Evolutionary conservation across 2,797 vertebrate species (phyloP), one percentile per base, ranked within the genome.

Genomic region (Saxicola maurus): DNA sequence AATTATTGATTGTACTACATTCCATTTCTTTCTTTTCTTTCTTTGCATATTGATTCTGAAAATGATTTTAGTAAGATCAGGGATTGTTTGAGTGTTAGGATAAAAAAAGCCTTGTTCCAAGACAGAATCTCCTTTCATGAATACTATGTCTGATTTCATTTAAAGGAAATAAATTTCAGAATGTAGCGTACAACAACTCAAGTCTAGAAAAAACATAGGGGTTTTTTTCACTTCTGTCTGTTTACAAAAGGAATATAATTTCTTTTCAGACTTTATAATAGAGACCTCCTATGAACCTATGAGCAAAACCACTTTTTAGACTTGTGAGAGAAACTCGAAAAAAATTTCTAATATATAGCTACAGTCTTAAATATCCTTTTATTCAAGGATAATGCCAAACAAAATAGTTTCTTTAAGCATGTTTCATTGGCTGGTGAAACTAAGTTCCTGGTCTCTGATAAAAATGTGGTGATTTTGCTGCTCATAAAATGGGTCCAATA

Each of bases 201-300:
- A 27, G 8, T 28, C 15, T 21, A 55, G 4, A 13, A 76, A 75
- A 52, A 48, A 0, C 0, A 33, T 33, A 7, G 35, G 2, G 1
- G 56, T 46, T 9, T 79, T 62, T 12, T 27, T 5, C 8, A 24
- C 2, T 55, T 65, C 7, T 61, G 2, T 52, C 25, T 52, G 18
- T 40, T 59, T 57, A 53, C 7, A 67, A 24, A 12, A 35, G 10
- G 9, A 82, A 17, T 28, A 64, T 15, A 37, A 42, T n/a, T 80
- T 82, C 6, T 59, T 83, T 40, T 68, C 40, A 75, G 30, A 7
- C 15, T 20, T 53, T 79, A 18, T 5, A 27, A 25, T 23, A 51
- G 24, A 81, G 18, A 15, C 6, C 4, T 66, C 46, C 25, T 27
- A 46, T 25, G 23, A 46, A 46, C 10, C 19, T 67, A 10, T 21